Conservation (phyloP, 2,113 vertebrate species). For the Pimephales promelas region DNA sequence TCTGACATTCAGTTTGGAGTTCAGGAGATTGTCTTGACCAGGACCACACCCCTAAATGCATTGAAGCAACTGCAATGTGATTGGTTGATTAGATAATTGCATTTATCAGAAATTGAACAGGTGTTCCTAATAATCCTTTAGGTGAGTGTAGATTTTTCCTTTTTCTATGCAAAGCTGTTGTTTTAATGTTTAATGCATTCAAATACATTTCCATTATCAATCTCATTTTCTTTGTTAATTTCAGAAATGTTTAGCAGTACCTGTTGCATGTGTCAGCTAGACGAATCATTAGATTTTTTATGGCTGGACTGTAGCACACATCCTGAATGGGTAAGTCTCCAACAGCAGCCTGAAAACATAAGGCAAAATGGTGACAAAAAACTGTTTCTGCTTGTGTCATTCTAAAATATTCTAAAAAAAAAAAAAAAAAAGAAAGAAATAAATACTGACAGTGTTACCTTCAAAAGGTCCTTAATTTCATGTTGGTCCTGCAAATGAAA, state of each 20-base stretch:
- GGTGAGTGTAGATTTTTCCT: too few relatives aligned
- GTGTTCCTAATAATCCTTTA: too few relatives aligned
- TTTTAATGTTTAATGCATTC: not conserved
- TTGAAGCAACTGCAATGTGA: too few relatives aligned
- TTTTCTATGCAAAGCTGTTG: not conserved
- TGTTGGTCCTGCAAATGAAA: conserved; percentile 70
- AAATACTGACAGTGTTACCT: conserved; percentile 72
- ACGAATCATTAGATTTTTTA: conserved; percentile 82
- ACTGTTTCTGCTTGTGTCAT: not conserved
- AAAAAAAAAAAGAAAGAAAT: too few relatives aligned
- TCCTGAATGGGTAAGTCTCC: conserved; percentile 82
- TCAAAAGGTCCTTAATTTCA: conserved; percentile 80
- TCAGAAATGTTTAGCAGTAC: conserved; percentile 59
- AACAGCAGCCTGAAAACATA: conserved; percentile 73
- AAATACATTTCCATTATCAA: not conserved
- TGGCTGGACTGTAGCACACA: conserved; percentile 76
- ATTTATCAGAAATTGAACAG: too few relatives aligned
- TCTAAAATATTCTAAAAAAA: too few relatives aligned
- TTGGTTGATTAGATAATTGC: too few relatives aligned
- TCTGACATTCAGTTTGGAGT: too few relatives aligned
- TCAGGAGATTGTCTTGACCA: too few relatives aligned
- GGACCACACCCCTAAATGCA: too few relatives aligned
- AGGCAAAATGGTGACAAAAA: not conserved
- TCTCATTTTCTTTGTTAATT: not conserved
- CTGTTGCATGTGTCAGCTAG: conserved; percentile 84